phyloP scores from a whole-genome alignment of 2,888 invertebrate genomes.

The Apoda limacodes region DNA sequence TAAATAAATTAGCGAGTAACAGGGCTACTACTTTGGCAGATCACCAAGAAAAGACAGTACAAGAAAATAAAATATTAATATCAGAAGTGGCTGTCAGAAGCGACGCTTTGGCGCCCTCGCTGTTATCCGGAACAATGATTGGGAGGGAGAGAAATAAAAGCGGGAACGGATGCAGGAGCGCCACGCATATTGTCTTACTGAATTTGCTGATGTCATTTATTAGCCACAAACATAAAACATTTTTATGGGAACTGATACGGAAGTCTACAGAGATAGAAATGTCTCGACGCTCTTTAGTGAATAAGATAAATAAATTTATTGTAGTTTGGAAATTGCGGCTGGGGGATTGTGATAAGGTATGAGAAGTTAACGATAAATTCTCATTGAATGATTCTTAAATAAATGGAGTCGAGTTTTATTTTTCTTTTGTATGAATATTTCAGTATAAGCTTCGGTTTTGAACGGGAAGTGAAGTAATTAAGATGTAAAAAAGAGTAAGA shows the following conservation, averaged over 20 bases:
- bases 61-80: conserved; percentile 37
- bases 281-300: conserved; percentile 40
- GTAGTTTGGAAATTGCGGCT: too few relatives aligned
- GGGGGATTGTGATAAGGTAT: too few relatives aligned
- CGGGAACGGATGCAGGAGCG: conserved; percentile 56
- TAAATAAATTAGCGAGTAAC: too few relatives aligned
- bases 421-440: conserved; percentile 13
- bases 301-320: conserved; percentile 58
- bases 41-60: conserved; percentile 43
- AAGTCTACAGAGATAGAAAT: conserved; percentile 43
- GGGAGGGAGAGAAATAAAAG: conserved; percentile 49
- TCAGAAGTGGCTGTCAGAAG: conserved; percentile 43
- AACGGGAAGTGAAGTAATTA: too few relatives aligned
- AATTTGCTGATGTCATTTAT: conserved; percentile 70
- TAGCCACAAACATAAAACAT: conserved; percentile 69
- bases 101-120: conserved; percentile 50
- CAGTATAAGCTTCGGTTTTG: too few relatives aligned
- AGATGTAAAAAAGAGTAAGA: too few relatives aligned
- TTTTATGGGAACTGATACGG: conserved; percentile 61
- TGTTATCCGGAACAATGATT: conserved; percentile 56
- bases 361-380: too few relatives aligned
- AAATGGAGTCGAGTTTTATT: too few relatives aligned
- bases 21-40: too few relatives aligned
- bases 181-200: conserved; percentile 64
- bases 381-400: too few relatives aligned